Percentiles rank a stretch among this genome's conserved stretches.
phyloP scores from a whole-genome alignment of 37 sponge, comb jelly and placozoan genomes.

The Lycopodina hypogea region DNA sequence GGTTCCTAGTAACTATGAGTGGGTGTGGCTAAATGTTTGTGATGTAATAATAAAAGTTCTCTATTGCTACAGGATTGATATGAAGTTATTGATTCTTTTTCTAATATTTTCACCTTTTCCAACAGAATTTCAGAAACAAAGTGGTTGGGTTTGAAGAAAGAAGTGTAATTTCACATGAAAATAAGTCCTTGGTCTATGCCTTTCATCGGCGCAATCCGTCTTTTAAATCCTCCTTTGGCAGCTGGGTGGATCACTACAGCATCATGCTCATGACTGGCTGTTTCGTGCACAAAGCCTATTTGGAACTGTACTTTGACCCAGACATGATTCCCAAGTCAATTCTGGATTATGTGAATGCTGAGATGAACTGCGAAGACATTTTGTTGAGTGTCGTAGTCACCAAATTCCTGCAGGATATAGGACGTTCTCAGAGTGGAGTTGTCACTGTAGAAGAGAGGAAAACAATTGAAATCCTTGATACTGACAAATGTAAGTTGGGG shows the following conservation, averaged over 20 bases:
- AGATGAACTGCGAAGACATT: slow-evolving; percentile 41
- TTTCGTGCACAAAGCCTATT: slow-evolving; percentile 26
- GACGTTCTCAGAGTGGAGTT: slow-evolving; percentile 3
- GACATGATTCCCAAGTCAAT: background rate
- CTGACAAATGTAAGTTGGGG: slow-evolving; percentile 1
- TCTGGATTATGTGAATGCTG: slow-evolving; percentile 15
- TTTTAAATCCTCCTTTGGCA: background rate
- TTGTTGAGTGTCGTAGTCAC: slow-evolving; percentile 20
- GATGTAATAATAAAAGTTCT: no score
- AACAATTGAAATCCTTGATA: background rate
- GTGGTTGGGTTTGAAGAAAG: slow-evolving; percentile 39
- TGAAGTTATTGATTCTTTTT: no score
- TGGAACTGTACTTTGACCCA: slow-evolving; percentile 34
- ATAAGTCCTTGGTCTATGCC: slow-evolving; percentile 2
- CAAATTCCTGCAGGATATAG: slow-evolving; percentile 21
- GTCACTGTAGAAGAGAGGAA: background rate
- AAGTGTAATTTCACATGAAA: background rate
- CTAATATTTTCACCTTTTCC: background rate
- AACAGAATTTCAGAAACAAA: slow-evolving; percentile 21
- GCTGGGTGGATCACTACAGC: background rate
- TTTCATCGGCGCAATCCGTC: background rate
- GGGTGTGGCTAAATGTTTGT: no score
- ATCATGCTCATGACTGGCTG: background rate
- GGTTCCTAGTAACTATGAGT: no score
- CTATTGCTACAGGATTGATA: no score